These are phyloP conservation scores for Athrips mouffetella DNA, from an alignment of 2,888 invertebrate genomes.

Conservation along the genomic window DNA sequence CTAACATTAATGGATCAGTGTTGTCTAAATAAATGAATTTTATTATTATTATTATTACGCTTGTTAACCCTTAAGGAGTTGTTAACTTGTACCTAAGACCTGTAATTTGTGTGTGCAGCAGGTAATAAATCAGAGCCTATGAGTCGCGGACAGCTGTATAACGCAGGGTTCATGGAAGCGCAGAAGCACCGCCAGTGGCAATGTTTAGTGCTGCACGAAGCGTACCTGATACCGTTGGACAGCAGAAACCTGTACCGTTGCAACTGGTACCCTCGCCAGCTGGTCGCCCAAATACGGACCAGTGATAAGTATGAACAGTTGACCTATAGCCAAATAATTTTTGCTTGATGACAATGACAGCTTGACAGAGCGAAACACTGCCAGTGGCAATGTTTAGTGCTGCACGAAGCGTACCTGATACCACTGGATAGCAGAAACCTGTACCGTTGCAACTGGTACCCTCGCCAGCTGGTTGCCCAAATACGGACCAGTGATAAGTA, in stretches of 20 bases:
- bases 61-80: too few relatives aligned
- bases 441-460: slow-evolving; percentile 90
- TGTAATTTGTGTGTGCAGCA: too few relatives aligned
- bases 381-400: slow-evolving; percentile 88
- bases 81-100: too few relatives aligned
- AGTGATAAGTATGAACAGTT: slow-evolving; percentile 14
- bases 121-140: slow-evolving; percentile 27
- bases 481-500: slow-evolving; percentile 77
- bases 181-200: slow-evolving; percentile 80
- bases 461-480: slow-evolving; percentile 90
- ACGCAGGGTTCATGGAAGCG: slow-evolving; percentile 93
- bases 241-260: slow-evolving; percentile 93
- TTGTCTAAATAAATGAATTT: too few relatives aligned
- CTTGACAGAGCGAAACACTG: slow-evolving; percentile 59
- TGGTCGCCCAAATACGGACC: slow-evolving; percentile 88
- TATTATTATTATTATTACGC: too few relatives aligned
- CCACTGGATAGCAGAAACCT: slow-evolving; percentile 93
- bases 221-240: slow-evolving; percentile 92
- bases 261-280: slow-evolving; percentile 88
- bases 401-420: slow-evolving; percentile 94
- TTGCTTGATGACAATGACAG: not conserved
- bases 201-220: slow-evolving; percentile 95
- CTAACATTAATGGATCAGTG: too few relatives aligned
- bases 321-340: not conserved
- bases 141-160: slow-evolving; percentile 90